Percentiles rank a stretch among this genome's conserved stretches.
Evolutionary conservation across 2,888 invertebrate genomes (phyloP).

Genomic region (Cancer borealis): DNA sequence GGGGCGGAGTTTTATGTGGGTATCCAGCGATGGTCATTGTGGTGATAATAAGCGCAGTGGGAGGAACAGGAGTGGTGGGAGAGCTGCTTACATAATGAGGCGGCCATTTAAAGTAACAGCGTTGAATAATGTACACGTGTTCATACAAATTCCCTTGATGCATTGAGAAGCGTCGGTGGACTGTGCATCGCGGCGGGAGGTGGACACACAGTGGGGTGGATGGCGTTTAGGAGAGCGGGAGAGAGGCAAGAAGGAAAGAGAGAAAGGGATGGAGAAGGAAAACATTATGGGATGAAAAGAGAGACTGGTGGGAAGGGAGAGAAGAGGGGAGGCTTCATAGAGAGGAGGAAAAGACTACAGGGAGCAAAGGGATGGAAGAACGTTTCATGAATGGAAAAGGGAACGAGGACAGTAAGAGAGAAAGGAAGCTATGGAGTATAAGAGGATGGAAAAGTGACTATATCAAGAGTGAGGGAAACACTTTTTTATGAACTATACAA

Average conservation of each 20-base stretch:
- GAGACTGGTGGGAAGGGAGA: background rate
- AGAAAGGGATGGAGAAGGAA: background rate
- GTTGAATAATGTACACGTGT: slow-evolving; percentile 18
- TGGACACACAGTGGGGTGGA: background rate
- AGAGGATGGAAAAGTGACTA: background rate
- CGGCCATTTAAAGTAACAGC: background rate
- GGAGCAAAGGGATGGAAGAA: background rate
- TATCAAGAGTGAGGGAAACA: background rate
- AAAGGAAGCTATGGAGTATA: background rate
- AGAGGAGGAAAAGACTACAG: background rate
- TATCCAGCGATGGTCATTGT: background rate
- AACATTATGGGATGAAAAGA: slow-evolving; percentile 4
- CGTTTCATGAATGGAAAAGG: background rate
- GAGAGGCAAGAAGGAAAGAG: background rate
- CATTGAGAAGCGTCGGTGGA: background rate
- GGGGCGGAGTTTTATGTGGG: background rate
- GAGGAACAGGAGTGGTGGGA: background rate
- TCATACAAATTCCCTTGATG: slow-evolving; percentile 22
- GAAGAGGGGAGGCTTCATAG: slow-evolving; percentile 25
- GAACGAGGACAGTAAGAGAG: background rate
- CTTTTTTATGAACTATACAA: background rate
- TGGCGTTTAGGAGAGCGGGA: background rate
- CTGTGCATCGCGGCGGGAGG: background rate
- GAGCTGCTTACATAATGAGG: slow-evolving; percentile 32
- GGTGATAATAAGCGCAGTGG: background rate